These are phyloP conservation scores for Phalacrocorax aristotelis DNA, from an alignment of 2,113 vertebrate genomes.

Conservation along the genomic window DNA sequence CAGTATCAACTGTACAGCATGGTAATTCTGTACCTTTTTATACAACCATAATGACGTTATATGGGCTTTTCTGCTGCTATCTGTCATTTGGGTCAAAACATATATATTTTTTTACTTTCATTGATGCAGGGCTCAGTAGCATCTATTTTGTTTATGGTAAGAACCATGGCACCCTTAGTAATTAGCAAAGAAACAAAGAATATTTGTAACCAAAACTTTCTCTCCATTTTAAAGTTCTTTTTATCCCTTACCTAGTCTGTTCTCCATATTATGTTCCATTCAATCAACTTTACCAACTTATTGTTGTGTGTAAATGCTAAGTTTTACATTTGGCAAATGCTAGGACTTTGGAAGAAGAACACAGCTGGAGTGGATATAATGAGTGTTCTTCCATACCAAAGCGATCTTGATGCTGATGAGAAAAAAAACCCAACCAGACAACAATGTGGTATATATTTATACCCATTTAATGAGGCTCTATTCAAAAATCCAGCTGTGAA, in stretches of 20 bases:
- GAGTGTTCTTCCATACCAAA: conserved; percentile 25
- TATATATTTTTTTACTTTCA: background rate
- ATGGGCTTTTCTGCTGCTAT: background rate
- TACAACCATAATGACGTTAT: background rate
- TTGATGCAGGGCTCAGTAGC: background rate
- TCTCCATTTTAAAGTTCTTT: background rate
- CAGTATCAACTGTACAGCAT: background rate
- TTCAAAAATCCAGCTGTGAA: conserved; percentile 67
- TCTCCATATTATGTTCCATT: background rate
- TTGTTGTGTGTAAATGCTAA: background rate
- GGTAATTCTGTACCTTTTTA: background rate
- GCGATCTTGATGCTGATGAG: conserved; percentile 35
- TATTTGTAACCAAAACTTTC: background rate
- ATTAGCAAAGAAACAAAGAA: background rate
- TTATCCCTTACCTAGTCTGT: background rate
- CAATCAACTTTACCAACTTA: background rate
- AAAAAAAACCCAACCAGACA: background rate
- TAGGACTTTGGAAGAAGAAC: conserved; percentile 29
- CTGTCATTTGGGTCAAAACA: background rate
- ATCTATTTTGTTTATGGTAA: background rate
- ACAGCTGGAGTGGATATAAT: conserved; percentile 60
- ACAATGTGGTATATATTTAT: conserved; percentile 46
- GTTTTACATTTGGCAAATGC: conserved; percentile 21
- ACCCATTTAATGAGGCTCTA: conserved; percentile 53
- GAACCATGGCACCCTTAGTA: background rate